Evolutionary conservation across 2,888 invertebrate genomes (phyloP), one percentile per base, ranked within the genome.

Genomic region (Drosophila koepferae): DNA sequence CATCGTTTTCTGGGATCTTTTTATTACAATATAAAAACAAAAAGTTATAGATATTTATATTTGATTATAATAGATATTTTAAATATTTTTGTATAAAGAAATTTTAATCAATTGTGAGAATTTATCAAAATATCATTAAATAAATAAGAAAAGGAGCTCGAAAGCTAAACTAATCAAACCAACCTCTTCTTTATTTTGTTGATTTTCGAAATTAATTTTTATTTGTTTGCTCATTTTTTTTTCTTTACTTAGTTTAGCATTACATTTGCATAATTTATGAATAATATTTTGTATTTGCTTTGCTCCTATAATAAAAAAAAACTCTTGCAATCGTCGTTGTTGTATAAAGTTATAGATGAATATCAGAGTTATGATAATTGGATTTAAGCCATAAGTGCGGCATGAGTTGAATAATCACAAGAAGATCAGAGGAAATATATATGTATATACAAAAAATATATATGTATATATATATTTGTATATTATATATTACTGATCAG

Each of bases 251-350:
- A 69, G 67, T 65, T 77, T 68, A 20, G 48, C 48, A 28, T 38
- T 51, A 48, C 62, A 83, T 84, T 85, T 80, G 72, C 79, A 84
- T 81, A 85, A 80, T 80, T 84, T 61, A 81, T 74, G 67, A 60
- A 70, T 54, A 81, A 51, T 40, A 34, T 44, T 53, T 63, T 46
- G n/a, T 53, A 40, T 54, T 63, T 18, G 56, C 54, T 59, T 65
- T 65, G 63, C 63, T 49, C 46, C 63, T 53, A 46, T 63, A 12
- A 20, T 20, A 20, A 20, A 23, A 23, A 18, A 18, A 74, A 55
- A 14, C 58, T 36, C 55, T 49, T 61, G 55, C 61, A 71, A 14
- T 23, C 41, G 16, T 44, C 41, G 14, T 44, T 49, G 16, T 51
- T 64, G 41, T 36, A 44, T 16, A 23, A 18, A 36, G 5, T 6